Percentiles rank a stretch among this genome's conserved stretches.
Evolutionary conservation across 2,888 invertebrate species (phyloP).

Genomic region (Pachydiplax longipennis): DNA sequence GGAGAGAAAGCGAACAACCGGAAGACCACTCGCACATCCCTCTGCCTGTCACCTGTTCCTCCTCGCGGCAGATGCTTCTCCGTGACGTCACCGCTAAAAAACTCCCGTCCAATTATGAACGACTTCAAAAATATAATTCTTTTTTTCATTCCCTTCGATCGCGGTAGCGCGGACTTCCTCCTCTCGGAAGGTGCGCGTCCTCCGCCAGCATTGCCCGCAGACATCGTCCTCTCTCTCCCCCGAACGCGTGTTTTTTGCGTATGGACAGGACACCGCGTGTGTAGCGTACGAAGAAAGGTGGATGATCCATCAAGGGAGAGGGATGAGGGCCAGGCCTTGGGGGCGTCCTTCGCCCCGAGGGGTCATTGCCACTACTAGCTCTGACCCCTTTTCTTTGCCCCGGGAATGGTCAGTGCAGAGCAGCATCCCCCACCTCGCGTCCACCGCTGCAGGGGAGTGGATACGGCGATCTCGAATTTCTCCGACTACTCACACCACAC

Average conservation of each 20-base stretch:
- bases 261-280: not conserved
- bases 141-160: not conserved
- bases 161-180: not conserved
- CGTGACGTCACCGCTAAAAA: not conserved
- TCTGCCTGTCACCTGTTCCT: constrained; percentile 28
- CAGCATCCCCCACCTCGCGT: not conserved
- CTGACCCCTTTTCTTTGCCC: constrained; percentile 36
- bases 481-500: not conserved
- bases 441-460: not conserved
- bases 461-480: constrained; percentile 23
- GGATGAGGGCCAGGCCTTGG: not conserved
- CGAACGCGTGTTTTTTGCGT: constrained; percentile 1
- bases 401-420: constrained; percentile 34
- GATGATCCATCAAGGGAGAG: constrained; percentile 18
- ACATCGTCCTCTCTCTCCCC: not conserved
- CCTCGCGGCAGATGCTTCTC: not conserved
- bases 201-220: not conserved
- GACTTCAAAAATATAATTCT: constrained; percentile 2
- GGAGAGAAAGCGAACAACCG: not conserved
- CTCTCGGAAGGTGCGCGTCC: not conserved
- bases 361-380: constrained; percentile 28
- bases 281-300: not conserved
- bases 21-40: not conserved
- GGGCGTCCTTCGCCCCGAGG: constrained; percentile 4
- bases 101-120: not conserved